Evolutionary conservation across 2,797 vertebrate species (phyloP).

Genomic region (Allobates femoralis): DNA sequence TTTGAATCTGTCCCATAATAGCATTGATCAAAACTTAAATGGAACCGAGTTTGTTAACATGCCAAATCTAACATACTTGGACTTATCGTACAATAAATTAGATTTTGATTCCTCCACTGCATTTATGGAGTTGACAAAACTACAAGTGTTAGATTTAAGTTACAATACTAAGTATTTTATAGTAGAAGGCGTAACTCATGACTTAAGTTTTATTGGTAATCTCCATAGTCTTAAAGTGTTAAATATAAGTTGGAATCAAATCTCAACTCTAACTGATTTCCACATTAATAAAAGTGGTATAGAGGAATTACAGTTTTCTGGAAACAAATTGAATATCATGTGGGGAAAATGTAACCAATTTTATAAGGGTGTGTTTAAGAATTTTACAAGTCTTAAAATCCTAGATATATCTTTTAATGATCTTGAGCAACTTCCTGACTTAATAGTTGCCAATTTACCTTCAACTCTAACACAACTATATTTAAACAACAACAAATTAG

Average conservation of each 20-base stretch:
- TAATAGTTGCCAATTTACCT: conserved; percentile 73
- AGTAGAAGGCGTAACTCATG: conserved; percentile 75
- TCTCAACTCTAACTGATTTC: conserved; percentile 79
- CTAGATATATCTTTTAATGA: conserved; percentile 79
- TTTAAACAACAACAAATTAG: conserved; percentile 71
- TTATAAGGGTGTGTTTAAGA: conserved; percentile 73
- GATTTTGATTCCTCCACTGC: conserved; percentile 78
- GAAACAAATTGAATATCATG: conserved; percentile 77
- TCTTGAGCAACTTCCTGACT: conserved; percentile 68
- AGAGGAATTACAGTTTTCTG: conserved; percentile 75
- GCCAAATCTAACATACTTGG: conserved; percentile 79
- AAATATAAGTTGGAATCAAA: conserved; percentile 79
- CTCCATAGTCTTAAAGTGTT: conserved; percentile 77
- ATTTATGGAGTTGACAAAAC: conserved; percentile 75
- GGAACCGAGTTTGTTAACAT: conserved; percentile 78
- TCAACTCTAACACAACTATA: conserved; percentile 70
- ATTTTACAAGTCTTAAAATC: conserved; percentile 73
- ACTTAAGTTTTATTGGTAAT: conserved; percentile 77
- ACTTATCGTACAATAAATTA: conserved; percentile 80
- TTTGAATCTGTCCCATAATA: conserved; percentile 84
- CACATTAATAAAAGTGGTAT: conserved; percentile 75
- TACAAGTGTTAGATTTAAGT: conserved; percentile 80
- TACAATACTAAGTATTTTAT: conserved; percentile 81
- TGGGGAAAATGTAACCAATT: conserved; percentile 73
- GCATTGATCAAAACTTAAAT: conserved; percentile 77